phyloP scores from a whole-genome alignment of 2,113 vertebrate genomes.

The Numida meleagris region DNA sequence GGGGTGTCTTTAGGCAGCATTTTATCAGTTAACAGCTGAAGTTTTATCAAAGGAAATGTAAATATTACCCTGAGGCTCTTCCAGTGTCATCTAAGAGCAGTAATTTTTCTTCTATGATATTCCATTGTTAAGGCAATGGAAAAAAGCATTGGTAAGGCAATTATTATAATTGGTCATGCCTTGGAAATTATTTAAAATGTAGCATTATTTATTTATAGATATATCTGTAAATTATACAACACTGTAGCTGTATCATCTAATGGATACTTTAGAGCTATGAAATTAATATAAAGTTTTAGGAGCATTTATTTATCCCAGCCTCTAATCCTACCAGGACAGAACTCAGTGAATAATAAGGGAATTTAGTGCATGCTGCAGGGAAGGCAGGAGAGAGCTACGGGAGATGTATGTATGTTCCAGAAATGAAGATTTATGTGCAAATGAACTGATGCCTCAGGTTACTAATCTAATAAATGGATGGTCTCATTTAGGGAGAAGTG shows the following conservation, averaged over 20 bases:
- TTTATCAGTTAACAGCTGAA: neutral
- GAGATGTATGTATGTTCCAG: neutral
- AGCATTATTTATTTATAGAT: constrained; percentile 27
- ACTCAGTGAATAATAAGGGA: constrained; percentile 3
- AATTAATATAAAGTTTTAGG: neutral
- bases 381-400: neutral
- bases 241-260: neutral
- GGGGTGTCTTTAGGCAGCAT: neutral
- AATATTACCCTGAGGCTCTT: neutral
- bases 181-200: constrained; percentile 19
- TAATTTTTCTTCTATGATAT: constrained; percentile 12
- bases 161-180: constrained; percentile 4
- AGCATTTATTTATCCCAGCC: neutral
- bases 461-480: neutral
- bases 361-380: constrained; percentile 4
- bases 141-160: neutral
- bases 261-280: neutral
- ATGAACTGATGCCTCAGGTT: neutral
- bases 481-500: neutral
- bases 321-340: neutral
- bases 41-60: constrained; percentile 3
- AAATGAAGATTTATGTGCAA: constrained; percentile 14
- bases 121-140: neutral
- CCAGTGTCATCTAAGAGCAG: neutral
- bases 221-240: neutral